Evolutionary conservation across 2,797 vertebrate species (phyloP), one percentile per base, ranked within the genome.

Genomic region (Siniperca scherzeri): DNA sequence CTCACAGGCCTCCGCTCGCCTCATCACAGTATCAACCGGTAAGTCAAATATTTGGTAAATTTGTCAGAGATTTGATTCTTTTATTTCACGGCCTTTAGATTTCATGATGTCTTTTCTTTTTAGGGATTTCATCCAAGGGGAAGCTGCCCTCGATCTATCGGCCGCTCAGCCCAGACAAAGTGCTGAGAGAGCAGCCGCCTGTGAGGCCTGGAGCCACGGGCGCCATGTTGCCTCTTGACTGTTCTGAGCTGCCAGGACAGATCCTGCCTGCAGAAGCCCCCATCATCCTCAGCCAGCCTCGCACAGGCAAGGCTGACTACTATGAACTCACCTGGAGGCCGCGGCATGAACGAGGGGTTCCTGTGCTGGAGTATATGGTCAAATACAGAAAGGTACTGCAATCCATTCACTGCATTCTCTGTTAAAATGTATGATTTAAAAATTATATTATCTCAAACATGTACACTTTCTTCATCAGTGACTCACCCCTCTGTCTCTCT

Each of bases 321-420:
- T 99, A 99, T 0, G 98, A 99, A 27, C 96, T 99, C 59, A 95
- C 97, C 85, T 99, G 98, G 98, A 96, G 96, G 86, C 98, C 98
- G 0, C 95, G 98, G 22, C 96, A 97, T 0, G 97, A 98, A 27
- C 94, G 97, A 7, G 93, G 96, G 5, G 86, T 94, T 0, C 96
- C 97, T 0, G 92, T 99, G 70, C 95, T 98, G 87, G 98, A 98
- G 91, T 99, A 99, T 0, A 91, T 97, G 80, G 92, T 99, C 88
- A 99, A 99, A 87, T 97, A 99, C 92, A 97, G 97, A 94, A 99
- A 99, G 97, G 98, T 98, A 96, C 64, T 5, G 27, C 52, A 17
- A 4, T 21, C 42, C 0, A 0, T 52, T 27, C 71, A 60, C 68
- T 8, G 36, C 42, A 6, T 21, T 70, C 53, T 27, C 2, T 11